Base-by-base conservation (phyloP, 2,888 invertebrate genomes). In the Andrena marginata region DNA sequence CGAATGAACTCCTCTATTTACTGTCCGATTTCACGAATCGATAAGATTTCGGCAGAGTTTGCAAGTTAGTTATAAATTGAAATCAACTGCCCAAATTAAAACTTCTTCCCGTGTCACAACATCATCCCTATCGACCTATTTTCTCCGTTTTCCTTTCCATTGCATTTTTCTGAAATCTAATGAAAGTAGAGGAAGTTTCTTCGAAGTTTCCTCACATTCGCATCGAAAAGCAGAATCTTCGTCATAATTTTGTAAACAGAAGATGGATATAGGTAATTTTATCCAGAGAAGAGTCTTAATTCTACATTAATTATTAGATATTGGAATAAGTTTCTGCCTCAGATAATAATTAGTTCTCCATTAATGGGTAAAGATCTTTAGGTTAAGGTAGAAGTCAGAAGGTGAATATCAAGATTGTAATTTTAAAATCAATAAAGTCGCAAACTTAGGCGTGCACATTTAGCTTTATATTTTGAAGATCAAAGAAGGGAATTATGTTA, bases 21-120 rank as follows among this genome's bases (percentile, higher is more conserved):
- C 23, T 64, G n/a, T 8, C 26, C 48, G 48, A 64, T n/a, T 42
- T 20, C 42, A 26, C 26, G 64, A 64, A 64, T 64, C 64, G 8
- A 23, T 42, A 33, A 42, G 8, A 16, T 42, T 42, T 29, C n/a
- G 16, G 26, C 20, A 16, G 13, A 42, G 64, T 64, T 64, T 26
- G 16, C 48, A 26, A 26, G 13, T 13, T 13, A 42, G 4, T 56
- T 23, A 56, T 56, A 23, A 13, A 26, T 23, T 26, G 26, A 56
- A 26, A 26, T 56, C 4, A 56, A 23, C 54, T 26, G 23, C 26
- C 13, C 20, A 56, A 2, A 23, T 56, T 56, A 10, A 10, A 56
- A 26, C 4, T 26, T 56, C 13, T 3, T 26, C 56, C 10, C 20
- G 8, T 42, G 23, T 56, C 26, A 56, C 26, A 42, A 42, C 13